Conservation (phyloP, 2,888 invertebrate genomes). For the Tenthredo notha region DNA sequence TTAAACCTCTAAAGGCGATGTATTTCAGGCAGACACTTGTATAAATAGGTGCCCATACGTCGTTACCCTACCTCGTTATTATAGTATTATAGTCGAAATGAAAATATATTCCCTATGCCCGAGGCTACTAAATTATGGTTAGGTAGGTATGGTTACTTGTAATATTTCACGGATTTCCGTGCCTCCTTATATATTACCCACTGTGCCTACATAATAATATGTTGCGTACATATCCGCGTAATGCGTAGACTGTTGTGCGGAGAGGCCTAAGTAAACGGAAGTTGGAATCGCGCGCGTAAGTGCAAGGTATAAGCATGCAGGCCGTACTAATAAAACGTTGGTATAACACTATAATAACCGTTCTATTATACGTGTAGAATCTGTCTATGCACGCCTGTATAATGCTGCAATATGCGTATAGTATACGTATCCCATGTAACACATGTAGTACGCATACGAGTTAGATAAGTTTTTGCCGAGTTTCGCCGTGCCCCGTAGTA, state of each 20-base stretch:
- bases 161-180: slow-evolving; percentile 13
- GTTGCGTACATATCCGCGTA: not conserved
- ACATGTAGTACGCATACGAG: slow-evolving; percentile 2
- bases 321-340: not conserved
- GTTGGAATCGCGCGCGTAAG: not conserved
- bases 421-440: not conserved
- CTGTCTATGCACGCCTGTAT: not conserved
- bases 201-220: not conserved
- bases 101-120: not conserved
- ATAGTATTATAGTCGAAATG: not conserved
- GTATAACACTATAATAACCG: not conserved
- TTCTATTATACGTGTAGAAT: not conserved
- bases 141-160: not conserved
- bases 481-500: not conserved
- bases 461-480: slow-evolving; percentile 10
- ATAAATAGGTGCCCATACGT: not conserved
- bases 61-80: not conserved
- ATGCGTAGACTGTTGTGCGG: slow-evolving; percentile 11
- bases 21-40: not conserved
- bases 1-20: not conserved
- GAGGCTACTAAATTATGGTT: slow-evolving; percentile 6
- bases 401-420: not conserved
- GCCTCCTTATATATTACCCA: not conserved
- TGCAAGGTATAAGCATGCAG: not conserved
- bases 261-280: slow-evolving; percentile 39